Percentiles rank a stretch among this genome's conserved stretches.
phyloP scores from a whole-genome alignment of 2,113 vertebrate species.

The Vulpes lagopus region DNA sequence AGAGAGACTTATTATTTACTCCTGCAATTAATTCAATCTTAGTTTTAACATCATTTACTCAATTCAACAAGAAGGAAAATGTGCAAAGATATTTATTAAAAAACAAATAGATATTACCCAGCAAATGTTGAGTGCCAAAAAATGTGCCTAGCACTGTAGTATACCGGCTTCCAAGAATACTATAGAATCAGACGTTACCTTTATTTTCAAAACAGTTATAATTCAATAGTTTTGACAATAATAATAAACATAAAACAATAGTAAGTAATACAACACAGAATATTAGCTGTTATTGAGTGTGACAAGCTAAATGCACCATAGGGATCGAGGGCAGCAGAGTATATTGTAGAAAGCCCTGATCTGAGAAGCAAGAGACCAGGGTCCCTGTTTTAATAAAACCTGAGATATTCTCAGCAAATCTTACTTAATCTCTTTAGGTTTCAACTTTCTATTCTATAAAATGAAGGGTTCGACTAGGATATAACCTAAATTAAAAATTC shows the following conservation, averaged over 20 bases:
- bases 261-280: neutral
- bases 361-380: neutral
- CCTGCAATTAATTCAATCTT: neutral
- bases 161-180: neutral
- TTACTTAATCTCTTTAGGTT: neutral
- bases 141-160: no score
- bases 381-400: neutral
- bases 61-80: neutral
- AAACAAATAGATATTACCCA: neutral
- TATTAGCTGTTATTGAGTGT: neutral
- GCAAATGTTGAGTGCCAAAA: neutral
- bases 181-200: neutral
- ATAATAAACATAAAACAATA: neutral
- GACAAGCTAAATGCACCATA: neutral
- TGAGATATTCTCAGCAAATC: neutral
- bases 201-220: neutral
- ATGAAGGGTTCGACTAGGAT: neutral
- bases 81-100: neutral
- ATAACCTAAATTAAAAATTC: neutral
- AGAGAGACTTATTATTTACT: neutral
- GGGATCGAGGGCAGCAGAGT: neutral
- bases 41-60: slow-evolving; percentile 12
- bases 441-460: slow-evolving; percentile 2
- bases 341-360: neutral
- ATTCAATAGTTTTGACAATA: neutral